Conservation (phyloP, 1,140 invertebrate species). For the Tetragonula clypearis region DNA sequence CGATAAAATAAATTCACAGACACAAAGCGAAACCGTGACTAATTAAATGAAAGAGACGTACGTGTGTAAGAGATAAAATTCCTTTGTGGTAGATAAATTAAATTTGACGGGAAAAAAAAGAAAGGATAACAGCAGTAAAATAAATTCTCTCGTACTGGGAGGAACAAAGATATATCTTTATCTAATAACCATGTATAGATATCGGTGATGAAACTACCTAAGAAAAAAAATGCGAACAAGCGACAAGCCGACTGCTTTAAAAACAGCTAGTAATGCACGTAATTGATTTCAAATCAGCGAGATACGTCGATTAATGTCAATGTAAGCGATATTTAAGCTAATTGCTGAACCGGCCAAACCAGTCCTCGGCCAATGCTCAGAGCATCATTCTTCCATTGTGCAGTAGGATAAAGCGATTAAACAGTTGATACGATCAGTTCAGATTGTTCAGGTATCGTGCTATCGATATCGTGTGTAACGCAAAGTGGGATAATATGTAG, state of each 20-base stretch:
- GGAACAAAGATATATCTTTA: not conserved
- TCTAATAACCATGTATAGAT: not conserved
- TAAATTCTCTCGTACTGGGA: too few species aligned
- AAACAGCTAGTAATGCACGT: not conserved
- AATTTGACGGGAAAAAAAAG: not conserved
- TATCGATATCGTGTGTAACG: conserved; percentile 1
- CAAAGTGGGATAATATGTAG: conserved; percentile 42
- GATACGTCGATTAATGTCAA: conserved; percentile 11
- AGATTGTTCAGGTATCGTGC: not conserved
- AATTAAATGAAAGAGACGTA: not conserved
- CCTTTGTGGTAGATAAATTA: not conserved
- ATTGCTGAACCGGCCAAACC: conserved; percentile 5
- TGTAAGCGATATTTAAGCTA: conserved; percentile 35
- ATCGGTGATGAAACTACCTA: not conserved
- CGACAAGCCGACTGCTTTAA: conserved; percentile 9
- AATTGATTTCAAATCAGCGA: conserved; percentile 10
- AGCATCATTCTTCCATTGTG: conserved; percentile 30
- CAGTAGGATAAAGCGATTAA: conserved; percentile 34
- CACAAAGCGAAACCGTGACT: not conserved
- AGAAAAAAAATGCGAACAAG: not conserved
- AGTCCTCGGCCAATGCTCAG: not conserved
- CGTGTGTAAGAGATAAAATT: not conserved
- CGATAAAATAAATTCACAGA: not conserved
- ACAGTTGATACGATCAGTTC: conserved; percentile 38
- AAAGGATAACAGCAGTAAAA: not conserved